A percentile compares a stretch with the other conserved stretches of the same genome.
These are phyloP conservation scores for Melospiza melodia DNA, from an alignment of 2,113 vertebrate genomes.

Conservation along the genomic window DNA sequence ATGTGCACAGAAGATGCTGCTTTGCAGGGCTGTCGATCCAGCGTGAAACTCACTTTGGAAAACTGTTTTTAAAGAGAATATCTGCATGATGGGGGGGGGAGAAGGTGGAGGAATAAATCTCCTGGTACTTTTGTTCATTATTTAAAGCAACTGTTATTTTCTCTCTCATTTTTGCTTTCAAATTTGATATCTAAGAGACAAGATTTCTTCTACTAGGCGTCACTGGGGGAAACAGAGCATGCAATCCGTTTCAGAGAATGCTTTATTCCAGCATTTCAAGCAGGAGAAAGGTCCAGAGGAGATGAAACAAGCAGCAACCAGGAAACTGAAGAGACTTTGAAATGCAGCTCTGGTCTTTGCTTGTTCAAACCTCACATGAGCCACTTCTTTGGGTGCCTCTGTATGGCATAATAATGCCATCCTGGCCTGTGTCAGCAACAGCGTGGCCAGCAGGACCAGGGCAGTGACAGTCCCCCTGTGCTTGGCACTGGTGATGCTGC, in stretches of 20 bases:
- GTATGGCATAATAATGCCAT: background rate
- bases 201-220: constrained; percentile 14
- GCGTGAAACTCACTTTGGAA: constrained; percentile 27
- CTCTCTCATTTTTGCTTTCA: constrained; percentile 18
- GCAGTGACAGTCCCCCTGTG: background rate
- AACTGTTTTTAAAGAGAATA: constrained; percentile 17
- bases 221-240: background rate
- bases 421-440: background rate
- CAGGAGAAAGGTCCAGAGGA: constrained; percentile 25
- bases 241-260: constrained; percentile 17
- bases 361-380: background rate
- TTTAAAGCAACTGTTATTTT: constrained; percentile 51
- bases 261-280: constrained; percentile 16
- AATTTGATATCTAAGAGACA: constrained; percentile 20
- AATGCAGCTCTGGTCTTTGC: constrained; percentile 21
- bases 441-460: background rate
- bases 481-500: accelerated
- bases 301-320: background rate
- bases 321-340: constrained; percentile 21
- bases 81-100: background rate
- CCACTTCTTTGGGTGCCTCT: background rate
- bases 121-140: constrained; percentile 38
- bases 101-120: background rate
- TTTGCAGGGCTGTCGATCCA: constrained; percentile 20
- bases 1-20: background rate